phyloP scores from a whole-genome alignment of 1,140 invertebrate genomes.

The Vollenhovia emeryi region DNA sequence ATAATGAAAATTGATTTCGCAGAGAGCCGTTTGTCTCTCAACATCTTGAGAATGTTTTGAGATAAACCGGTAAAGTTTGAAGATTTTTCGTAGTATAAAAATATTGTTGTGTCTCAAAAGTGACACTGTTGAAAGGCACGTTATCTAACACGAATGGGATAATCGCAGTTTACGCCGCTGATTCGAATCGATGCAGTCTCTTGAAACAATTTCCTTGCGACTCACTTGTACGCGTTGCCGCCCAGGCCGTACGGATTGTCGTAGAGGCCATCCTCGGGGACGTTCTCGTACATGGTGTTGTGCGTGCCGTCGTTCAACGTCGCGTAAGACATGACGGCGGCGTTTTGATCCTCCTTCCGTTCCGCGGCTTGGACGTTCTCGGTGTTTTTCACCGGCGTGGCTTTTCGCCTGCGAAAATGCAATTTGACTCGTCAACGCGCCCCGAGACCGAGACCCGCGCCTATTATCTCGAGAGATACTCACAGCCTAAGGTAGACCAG shows the following conservation, averaged over 20 bases:
- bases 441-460: neutral
- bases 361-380: constrained; percentile 94
- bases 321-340: constrained; percentile 94
- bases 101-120: no score
- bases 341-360: constrained; percentile 93
- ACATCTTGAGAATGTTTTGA: no score
- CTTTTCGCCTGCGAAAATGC: constrained; percentile 89
- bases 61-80: no score
- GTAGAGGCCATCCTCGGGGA: constrained; percentile 90
- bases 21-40: no score
- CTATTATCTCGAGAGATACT: constrained; percentile 80
- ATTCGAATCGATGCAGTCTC: neutral
- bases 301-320: constrained; percentile 89
- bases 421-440: neutral
- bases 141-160: neutral
- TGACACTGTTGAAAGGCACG: no score
- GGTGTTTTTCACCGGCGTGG: constrained; percentile 94
- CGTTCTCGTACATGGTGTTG: constrained; percentile 90
- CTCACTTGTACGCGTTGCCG: constrained; percentile 86
- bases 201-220: neutral
- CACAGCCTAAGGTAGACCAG: constrained; percentile 92
- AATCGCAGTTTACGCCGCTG: neutral
- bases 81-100: no score
- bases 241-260: constrained; percentile 88
- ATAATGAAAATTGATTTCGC: neutral